Evolutionary conservation across 2,113 vertebrate species (phyloP).

Genomic region (Pelusios castaneus): DNA sequence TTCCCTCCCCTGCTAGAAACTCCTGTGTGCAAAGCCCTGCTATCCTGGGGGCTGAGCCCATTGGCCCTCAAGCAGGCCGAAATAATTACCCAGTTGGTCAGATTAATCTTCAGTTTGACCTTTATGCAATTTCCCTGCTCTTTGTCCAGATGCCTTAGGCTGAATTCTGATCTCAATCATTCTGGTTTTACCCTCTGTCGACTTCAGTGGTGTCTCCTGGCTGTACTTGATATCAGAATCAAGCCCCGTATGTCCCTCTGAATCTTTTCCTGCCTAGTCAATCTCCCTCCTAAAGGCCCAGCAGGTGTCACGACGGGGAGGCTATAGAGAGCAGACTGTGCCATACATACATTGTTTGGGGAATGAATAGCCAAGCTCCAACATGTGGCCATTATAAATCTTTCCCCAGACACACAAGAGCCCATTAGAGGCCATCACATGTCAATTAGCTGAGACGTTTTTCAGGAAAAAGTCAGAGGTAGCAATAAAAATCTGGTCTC

Average conservation of each 20-base stretch:
- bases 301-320: background rate
- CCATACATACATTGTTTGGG: background rate
- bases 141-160: too few relatives aligned
- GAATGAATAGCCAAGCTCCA: background rate
- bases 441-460: background rate
- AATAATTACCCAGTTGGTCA: background rate
- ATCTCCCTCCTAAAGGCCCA: background rate
- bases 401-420: background rate
- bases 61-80: background rate
- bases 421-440: conserved; percentile 3
- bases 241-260: background rate
- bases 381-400: background rate
- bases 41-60: background rate
- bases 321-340: background rate
- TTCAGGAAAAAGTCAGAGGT: background rate
- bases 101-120: background rate
- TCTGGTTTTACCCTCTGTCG: background rate
- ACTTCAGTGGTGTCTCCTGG: background rate
- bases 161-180: too few relatives aligned
- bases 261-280: background rate
- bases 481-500: background rate
- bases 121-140: background rate
- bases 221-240: too few relatives aligned
- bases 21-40: background rate
- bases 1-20: conserved; percentile 23